Conservation (phyloP, 2,113 vertebrate species). For the Mobula birostris region DNA sequence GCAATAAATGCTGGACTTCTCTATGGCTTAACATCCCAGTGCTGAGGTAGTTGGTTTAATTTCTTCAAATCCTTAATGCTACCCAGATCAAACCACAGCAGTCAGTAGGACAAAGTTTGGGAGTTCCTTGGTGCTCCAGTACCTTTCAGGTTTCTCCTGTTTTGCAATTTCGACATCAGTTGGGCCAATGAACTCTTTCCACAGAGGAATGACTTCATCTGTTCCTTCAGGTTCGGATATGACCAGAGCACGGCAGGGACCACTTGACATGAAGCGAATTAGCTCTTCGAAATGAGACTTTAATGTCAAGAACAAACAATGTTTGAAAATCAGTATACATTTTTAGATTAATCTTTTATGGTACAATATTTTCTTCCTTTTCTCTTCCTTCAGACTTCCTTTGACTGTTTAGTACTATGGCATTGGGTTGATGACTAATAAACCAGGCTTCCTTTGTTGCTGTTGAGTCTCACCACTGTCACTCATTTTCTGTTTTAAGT, state of each 20-base stretch:
- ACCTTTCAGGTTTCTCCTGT: slow-evolving; percentile 68
- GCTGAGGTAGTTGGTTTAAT: neutral
- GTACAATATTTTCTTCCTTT: neutral
- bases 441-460: neutral
- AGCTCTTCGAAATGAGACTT: slow-evolving; percentile 68
- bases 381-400: neutral
- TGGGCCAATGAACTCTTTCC: slow-evolving; percentile 68
- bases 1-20: too few species aligned
- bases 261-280: slow-evolving; percentile 71
- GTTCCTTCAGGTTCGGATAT: slow-evolving; percentile 58
- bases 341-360: neutral
- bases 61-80: neutral
- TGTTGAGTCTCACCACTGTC: neutral
- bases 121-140: neutral
- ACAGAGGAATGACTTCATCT: slow-evolving; percentile 57
- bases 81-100: neutral
- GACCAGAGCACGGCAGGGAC: slow-evolving; percentile 66
- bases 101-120: neutral
- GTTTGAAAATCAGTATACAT: neutral
- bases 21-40: too few species aligned
- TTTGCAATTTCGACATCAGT: slow-evolving; percentile 62
- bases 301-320: slow-evolving; percentile 40
- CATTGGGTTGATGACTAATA: neutral
- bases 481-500: neutral
- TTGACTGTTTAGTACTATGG: too few species aligned